Evolutionary conservation across 2,797 vertebrate genomes (phyloP).

Genomic region (Tadarida brasiliensis): DNA sequence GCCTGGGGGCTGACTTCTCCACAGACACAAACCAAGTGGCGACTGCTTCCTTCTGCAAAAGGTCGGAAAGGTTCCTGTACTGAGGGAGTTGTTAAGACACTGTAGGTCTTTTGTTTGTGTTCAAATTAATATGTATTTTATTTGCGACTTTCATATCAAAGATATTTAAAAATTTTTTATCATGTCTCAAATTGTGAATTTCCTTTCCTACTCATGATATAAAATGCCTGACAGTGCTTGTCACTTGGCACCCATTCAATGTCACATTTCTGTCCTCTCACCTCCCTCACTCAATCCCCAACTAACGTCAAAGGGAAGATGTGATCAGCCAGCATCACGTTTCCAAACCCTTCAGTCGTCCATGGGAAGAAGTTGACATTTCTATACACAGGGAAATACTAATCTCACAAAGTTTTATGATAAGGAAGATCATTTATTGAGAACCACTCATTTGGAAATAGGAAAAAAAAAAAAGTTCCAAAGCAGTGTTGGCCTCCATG

Average conservation of each 20-base stretch:
- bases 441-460: not conserved
- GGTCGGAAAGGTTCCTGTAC: not conserved
- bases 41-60: not conserved
- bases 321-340: too few relatives aligned
- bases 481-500: not conserved
- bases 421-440: not conserved
- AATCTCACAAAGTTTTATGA: not conserved
- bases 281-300: not conserved
- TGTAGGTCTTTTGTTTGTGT: not conserved
- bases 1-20: conserved; percentile 17
- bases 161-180: not conserved
- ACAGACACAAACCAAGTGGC: not conserved
- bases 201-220: not conserved
- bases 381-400: not conserved
- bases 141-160: not conserved
- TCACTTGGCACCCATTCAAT: too few relatives aligned
- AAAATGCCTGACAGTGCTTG: not conserved
- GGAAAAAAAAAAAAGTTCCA: not conserved
- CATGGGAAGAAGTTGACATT: not conserved
- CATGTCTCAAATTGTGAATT: not conserved
- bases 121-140: not conserved
- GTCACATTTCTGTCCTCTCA: not conserved
- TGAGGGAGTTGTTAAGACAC: not conserved
- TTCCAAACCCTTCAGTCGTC: not conserved
- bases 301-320: not conserved